These are phyloP conservation scores for Junco hyemalis DNA, from an alignment of 2,113 vertebrate species.

Conservation along the genomic window DNA sequence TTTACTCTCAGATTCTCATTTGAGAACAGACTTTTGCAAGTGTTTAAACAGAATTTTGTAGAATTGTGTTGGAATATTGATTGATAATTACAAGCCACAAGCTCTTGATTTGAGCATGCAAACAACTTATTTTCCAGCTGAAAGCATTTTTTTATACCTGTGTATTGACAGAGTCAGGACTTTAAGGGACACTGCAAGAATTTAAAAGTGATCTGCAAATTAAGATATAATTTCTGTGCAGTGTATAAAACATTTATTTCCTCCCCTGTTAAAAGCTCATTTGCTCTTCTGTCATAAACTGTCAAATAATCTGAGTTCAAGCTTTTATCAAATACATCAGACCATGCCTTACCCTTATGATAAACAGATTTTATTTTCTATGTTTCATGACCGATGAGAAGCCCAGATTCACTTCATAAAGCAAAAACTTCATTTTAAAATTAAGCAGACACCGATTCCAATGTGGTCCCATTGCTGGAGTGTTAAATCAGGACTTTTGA, in stretches of 20 bases:
- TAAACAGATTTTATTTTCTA: neutral
- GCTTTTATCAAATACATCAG: neutral
- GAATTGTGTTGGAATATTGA: neutral
- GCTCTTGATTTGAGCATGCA: neutral
- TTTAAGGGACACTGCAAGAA: neutral
- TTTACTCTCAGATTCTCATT: neutral
- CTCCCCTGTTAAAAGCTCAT: neutral
- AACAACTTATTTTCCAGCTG: neutral
- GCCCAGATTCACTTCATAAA: neutral
- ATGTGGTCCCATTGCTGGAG: accelerated
- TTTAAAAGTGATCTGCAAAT: neutral
- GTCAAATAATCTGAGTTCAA: neutral
- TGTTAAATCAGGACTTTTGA: neutral
- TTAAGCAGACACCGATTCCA: neutral
- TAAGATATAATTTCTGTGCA: neutral
- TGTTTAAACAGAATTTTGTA: neutral
- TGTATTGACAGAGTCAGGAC: neutral
- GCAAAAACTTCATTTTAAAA: neutral
- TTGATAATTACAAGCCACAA: neutral
- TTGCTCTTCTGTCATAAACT: neutral
- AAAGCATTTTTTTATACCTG: neutral
- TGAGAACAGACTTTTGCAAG: neutral
- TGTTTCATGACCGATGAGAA: neutral
- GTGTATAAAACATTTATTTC: neutral
- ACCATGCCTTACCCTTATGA: neutral